A percentile compares a stretch with the other conserved stretches of the same genome.
phyloP scores from a whole-genome alignment of 2,888 invertebrate species.

The Cataglyphis livida region DNA sequence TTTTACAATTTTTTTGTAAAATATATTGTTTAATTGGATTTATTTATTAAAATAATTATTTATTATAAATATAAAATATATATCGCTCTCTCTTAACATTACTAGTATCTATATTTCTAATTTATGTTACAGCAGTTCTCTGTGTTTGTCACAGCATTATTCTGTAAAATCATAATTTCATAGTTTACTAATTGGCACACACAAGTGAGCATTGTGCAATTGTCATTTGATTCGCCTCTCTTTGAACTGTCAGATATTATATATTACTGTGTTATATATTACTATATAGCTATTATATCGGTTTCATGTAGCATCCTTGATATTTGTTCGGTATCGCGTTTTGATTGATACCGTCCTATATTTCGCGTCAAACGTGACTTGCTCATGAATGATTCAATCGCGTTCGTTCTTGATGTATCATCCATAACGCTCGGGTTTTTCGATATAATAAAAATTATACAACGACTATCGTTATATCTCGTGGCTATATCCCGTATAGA shows the following conservation, averaged over 20 bases:
- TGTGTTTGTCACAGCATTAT: neutral
- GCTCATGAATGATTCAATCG: constrained; percentile 54
- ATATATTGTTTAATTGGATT: neutral
- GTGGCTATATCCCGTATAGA: neutral
- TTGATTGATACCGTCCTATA: constrained; percentile 47
- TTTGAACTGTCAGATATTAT: constrained; percentile 23
- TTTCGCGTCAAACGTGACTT: constrained; percentile 41
- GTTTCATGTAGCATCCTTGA: constrained; percentile 28
- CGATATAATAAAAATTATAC: constrained; percentile 50
- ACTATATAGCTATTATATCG: neutral
- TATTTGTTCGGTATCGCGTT: constrained; percentile 33
- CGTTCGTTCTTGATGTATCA: constrained; percentile 37
- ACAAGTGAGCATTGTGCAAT: neutral
- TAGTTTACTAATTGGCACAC: constrained; percentile 23
- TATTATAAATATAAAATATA: neutral
- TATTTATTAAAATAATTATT: neutral
- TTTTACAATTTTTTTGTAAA: neutral
- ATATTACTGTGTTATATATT: no score
- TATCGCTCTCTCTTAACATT: neutral
- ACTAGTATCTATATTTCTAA: neutral
- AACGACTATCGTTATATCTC: constrained; percentile 24
- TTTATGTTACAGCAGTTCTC: neutral
- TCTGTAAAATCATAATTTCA: constrained; percentile 12
- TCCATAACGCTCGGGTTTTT: constrained; percentile 34
- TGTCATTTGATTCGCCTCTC: constrained; percentile 16